Base-by-base conservation (phyloP, 2,797 vertebrate genomes). In the Diceros bicornis region DNA sequence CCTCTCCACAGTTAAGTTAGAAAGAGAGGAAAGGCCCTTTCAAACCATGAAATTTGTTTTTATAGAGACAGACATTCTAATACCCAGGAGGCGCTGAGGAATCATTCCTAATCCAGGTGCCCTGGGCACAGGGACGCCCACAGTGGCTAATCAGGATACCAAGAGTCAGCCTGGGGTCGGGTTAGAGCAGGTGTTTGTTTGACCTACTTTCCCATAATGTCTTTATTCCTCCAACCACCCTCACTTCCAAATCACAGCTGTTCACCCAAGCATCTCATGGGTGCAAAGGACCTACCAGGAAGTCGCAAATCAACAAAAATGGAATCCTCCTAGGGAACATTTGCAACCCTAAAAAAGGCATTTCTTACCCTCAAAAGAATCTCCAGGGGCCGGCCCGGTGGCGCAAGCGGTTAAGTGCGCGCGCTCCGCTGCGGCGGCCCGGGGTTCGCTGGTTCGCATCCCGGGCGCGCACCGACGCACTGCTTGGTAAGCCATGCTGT, bases 161-260 rank as follows among this genome's bases (percentile, higher is more conserved):
- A 2, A n/a, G 41, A 57, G 7, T 1, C 32, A 57, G 10, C 25
- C 16, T 0, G 10, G 17, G 52, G 2, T 20, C 16, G 14, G 59
- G 44, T 44, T 18, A 44, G 25, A 75, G 41, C 2, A 3, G 11
- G 11, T 7, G 11, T 41, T 20, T 9, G 4, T 69, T 55, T 13
- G 44, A 50, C 55, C n/a, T 50, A 27, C 16, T 18, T 66, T 83
- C 29, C 69, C 55, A 4, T 16, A 4, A 34, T 8, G 50, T 12
- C 84, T 37, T 18, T 7, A 34, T 44, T 57, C 52, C 29, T 32
- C 81, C 4, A 14, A 18, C 55, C n/a, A 57, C 41, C 66, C 20
- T 50, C 44, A 37, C 64, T 82, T 34, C 10, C 62, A 61, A 37
- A 37, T 37, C 72, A 25, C 32, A 83, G 8, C 27, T 23, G 2